Base-by-base conservation (phyloP, 2,888 invertebrate species). In the Abrostola triplasia region DNA sequence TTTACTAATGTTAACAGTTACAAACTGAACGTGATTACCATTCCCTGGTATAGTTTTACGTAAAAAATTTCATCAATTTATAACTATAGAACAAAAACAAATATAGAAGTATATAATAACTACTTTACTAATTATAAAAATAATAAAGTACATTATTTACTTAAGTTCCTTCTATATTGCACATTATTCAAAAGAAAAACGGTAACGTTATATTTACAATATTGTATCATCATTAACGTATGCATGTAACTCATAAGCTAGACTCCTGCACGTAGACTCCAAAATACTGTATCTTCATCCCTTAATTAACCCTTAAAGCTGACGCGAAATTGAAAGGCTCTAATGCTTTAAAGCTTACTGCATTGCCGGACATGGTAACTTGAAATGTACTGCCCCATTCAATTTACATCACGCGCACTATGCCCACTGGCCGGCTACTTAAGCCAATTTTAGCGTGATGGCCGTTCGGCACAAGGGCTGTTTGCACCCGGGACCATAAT, bases 391-490 rank as follows among this genome's bases (percentile, higher is more conserved):
- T 38, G 12, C 24, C 24, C 44, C 53, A 48, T 57, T 58, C 50
- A 67, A 70, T 63, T 63, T 67, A 53, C 53, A 59, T 59, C 47
- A 57, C 6, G 6, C 12, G 48, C 7, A 52, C 8, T 10, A 47
- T 44, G 0, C 8, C 44, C 56, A 58, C 13, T 53, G 44, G 38
- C 47, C 36, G 24, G 40, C n/a, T 5, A 24, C 13, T 8, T 1
- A 13, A 54, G 53, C 35, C 42, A 67, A 67, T 70, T 63, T 59
- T 6, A 42, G 24, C 9, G 6, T 12, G 37, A 44, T 12, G 10
- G 36, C n/a, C 35, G 8, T 13, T 56, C 9, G 49, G 44, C n/a
- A 50, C 12, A 4, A 4, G 47, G 41, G 50, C 37, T 9, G 51
- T 40, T 36, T 36, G 44, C 5, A 12, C 37, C 50, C 55, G 64